Percentiles rank a stretch among this genome's conserved stretches.
Evolutionary conservation across 2,797 vertebrate species (phyloP).

Genomic region (Telmatherina bonti): DNA sequence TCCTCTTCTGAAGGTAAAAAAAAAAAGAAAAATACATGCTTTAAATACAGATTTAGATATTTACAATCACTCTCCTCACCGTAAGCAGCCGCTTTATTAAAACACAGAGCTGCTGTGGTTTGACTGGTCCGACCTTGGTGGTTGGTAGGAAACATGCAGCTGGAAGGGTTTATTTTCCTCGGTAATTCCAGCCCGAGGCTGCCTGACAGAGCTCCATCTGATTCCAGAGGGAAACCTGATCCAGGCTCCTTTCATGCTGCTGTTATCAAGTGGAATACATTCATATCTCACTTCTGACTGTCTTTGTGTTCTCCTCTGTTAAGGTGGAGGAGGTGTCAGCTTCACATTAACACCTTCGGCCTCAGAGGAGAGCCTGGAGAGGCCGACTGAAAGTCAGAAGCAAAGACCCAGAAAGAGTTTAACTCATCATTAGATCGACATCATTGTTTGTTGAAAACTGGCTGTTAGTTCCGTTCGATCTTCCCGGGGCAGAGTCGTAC

Average conservation of each 20-base stretch:
- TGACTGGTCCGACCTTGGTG: not conserved
- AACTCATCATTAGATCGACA: too few relatives aligned
- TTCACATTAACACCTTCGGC: slow-evolving; percentile 17
- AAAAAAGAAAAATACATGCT: not conserved
- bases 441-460: too few relatives aligned
- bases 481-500: too few relatives aligned
- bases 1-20: not conserved
- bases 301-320: not conserved
- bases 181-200: slow-evolving; percentile 12
- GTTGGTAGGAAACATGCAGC: not conserved
- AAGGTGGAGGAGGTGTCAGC: slow-evolving; percentile 12
- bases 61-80: not conserved
- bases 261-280: slow-evolving; percentile 8
- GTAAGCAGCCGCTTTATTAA: not conserved
- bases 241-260: not conserved
- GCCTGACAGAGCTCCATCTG: slow-evolving; percentile 5
- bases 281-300: not conserved
- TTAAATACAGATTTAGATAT: not conserved
- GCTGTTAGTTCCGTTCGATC: too few relatives aligned
- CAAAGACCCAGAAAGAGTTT: not conserved
- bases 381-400: slow-evolving; percentile 21
- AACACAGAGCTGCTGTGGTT: slow-evolving; percentile 1
- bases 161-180: not conserved
- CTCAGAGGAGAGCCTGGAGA: slow-evolving; percentile 4
- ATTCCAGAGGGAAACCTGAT: not conserved